phyloP scores from a whole-genome alignment of 2,797 vertebrate genomes.

The Amazona finschi region DNA sequence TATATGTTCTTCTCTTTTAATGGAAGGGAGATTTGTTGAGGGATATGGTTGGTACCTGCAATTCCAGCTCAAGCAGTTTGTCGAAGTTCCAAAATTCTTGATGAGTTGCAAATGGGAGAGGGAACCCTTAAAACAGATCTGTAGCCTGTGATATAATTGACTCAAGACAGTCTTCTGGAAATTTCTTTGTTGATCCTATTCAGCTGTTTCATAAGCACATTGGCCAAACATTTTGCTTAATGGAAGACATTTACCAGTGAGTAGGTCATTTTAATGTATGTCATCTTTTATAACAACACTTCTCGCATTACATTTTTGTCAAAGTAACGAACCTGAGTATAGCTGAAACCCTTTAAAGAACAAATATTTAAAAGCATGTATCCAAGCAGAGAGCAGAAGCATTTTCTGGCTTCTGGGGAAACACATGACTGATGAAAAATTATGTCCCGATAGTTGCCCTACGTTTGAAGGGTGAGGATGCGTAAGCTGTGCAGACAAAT shows the following conservation, averaged over 20 bases:
- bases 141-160: not conserved
- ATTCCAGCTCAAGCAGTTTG: not conserved
- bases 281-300: not conserved
- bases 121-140: constrained; percentile 31
- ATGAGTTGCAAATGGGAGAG: not conserved
- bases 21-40: not conserved
- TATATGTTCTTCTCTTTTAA: not conserved
- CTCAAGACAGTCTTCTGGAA: constrained; percentile 5
- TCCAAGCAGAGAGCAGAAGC: not conserved
- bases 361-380: not conserved
- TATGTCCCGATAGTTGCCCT: not conserved
- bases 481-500: not conserved
- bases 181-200: not conserved
- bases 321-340: not conserved
- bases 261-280: not conserved
- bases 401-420: not conserved
- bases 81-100: constrained; percentile 4
- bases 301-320: not conserved
- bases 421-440: not conserved
- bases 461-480: not conserved
- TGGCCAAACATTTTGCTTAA: not conserved
- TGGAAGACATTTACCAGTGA: not conserved
- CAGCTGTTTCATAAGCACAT: not conserved
- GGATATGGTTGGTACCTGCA: constrained; percentile 1
- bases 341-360: not conserved